Evolutionary conservation across 2,797 vertebrate species (phyloP).

Genomic region (Chaetophractus vellerosus): DNA sequence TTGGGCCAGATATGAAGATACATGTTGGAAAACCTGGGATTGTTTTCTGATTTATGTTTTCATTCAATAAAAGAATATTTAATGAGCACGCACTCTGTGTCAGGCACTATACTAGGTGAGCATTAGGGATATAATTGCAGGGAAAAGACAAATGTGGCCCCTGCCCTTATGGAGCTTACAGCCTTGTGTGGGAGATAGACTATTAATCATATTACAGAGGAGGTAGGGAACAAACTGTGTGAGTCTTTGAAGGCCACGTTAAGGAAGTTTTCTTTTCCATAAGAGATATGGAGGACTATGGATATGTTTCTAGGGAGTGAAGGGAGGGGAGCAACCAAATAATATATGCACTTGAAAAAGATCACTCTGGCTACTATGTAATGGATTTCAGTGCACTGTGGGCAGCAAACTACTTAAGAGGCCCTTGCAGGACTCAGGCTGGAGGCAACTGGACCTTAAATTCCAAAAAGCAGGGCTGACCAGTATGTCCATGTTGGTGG

Average conservation of each 20-base stretch:
- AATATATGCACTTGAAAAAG: background rate
- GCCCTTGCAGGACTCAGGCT: background rate
- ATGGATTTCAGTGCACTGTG: background rate
- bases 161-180: too few species aligned
- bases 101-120: background rate
- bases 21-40: too few species aligned
- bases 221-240: background rate
- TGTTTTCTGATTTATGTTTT: too few species aligned
- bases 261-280: constrained; percentile 14
- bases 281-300: background rate
- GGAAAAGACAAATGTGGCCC: background rate
- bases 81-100: background rate
- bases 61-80: background rate
- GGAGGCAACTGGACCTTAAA: background rate
- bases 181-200: background rate
- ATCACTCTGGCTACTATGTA: background rate
- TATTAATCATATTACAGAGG: background rate
- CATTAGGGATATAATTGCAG: background rate
- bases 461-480: background rate
- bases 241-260: background rate
- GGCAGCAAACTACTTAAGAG: background rate
- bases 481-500: background rate
- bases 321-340: background rate
- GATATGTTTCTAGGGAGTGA: background rate
- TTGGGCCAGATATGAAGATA: background rate